A percentile compares a stretch with the other conserved stretches of the same genome.
Conservation (phyloP, 2,797 vertebrate species). For the Chaunax sp. region DNA sequence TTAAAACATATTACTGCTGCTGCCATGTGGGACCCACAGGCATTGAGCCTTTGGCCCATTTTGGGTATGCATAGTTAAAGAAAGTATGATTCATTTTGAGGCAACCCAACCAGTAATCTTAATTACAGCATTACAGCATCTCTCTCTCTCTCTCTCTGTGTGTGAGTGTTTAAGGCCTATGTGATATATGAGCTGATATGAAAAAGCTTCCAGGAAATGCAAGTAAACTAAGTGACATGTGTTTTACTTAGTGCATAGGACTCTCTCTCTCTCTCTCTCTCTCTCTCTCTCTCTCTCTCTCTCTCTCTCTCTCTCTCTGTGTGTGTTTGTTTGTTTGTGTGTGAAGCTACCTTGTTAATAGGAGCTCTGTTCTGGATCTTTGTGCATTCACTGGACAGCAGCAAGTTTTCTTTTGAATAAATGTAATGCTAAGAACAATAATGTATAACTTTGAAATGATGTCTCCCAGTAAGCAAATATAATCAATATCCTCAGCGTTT, state of each 20-base stretch:
- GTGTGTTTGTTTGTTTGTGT: background rate
- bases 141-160: background rate
- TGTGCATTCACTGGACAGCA: slow-evolving; percentile 2
- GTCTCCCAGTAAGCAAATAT: background rate
- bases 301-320: no score
- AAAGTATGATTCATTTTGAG: slow-evolving; percentile 48
- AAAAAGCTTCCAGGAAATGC: slow-evolving; percentile 9
- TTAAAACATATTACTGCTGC: slow-evolving; percentile 62
- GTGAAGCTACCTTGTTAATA: background rate
- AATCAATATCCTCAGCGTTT: background rate
- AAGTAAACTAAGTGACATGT: background rate
- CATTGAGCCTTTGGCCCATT: slow-evolving; percentile 51
- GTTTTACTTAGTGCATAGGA: background rate
- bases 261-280: no score
- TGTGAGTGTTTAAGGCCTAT: background rate
- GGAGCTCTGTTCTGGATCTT: no score
- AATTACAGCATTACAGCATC: slow-evolving; percentile 33
- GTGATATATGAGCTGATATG: slow-evolving; percentile 17
- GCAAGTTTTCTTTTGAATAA: background rate
- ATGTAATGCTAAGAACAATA: background rate
- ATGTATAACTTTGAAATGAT: slow-evolving; percentile 5
- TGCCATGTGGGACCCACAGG: slow-evolving; percentile 47
- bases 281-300: no score
- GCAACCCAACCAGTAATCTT: slow-evolving; percentile 34
- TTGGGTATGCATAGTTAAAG: slow-evolving; percentile 50